Evolutionary conservation across 2,113 vertebrate genomes (phyloP).

Genomic region (Pedionomus torquatus): DNA sequence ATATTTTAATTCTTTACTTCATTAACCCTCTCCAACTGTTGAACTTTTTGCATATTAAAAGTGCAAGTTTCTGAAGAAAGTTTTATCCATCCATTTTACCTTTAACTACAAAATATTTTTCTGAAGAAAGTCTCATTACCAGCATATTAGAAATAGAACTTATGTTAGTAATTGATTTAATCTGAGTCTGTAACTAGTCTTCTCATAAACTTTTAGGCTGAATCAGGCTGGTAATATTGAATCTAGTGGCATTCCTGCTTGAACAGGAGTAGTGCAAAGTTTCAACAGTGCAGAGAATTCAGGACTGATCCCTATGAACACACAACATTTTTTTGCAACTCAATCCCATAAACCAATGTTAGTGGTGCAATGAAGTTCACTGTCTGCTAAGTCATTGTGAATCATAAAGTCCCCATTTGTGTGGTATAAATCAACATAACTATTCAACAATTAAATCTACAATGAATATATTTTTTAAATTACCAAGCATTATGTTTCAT

Average conservation of each 20-base stretch:
- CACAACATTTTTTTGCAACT: not conserved
- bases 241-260: not conserved
- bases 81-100: not conserved
- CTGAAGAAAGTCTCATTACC: not conserved
- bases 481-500: slow-evolving; percentile 62
- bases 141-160: not conserved
- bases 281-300: not conserved
- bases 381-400: slow-evolving; percentile 47
- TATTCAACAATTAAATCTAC: slow-evolving; percentile 68
- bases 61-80: not conserved
- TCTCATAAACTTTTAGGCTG: not conserved
- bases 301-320: not conserved
- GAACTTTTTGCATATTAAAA: not conserved
- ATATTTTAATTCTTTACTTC: not conserved
- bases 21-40: not conserved
- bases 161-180: not conserved
- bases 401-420: slow-evolving; percentile 49
- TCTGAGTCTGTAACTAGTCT: not conserved
- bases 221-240: not conserved
- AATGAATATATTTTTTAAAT: slow-evolving; percentile 69
- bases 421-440: slow-evolving; percentile 59
- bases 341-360: slow-evolving; percentile 24
- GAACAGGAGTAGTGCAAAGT: not conserved
- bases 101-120: not conserved
- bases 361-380: slow-evolving; percentile 33